A percentile compares a stretch with the other conserved stretches of the same genome.
These are phyloP conservation scores for Diploscapter pachys DNA, from an alignment of 1,140 invertebrate genomes.

Conservation along the genomic window DNA sequence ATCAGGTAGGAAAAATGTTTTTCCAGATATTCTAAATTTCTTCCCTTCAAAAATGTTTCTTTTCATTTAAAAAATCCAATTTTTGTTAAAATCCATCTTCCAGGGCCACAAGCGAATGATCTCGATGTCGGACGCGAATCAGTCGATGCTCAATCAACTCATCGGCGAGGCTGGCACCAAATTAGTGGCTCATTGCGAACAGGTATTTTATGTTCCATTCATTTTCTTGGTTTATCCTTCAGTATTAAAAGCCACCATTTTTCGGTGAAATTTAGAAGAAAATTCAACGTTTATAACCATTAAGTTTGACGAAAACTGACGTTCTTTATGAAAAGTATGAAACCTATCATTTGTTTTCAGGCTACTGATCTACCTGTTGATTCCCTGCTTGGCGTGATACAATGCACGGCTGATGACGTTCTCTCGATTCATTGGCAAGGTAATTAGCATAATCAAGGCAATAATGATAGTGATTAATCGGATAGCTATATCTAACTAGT, in stretches of 20 bases:
- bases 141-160: slow-evolving; percentile 77
- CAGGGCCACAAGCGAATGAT: too few species aligned
- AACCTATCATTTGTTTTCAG: neutral
- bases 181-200: slow-evolving; percentile 62
- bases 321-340: too few species aligned
- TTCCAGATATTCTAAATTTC: too few species aligned
- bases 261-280: too few species aligned
- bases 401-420: slow-evolving; percentile 82
- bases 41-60: too few species aligned
- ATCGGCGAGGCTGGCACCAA: slow-evolving; percentile 81
- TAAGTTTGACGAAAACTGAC: too few species aligned
- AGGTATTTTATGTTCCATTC: slow-evolving; percentile 32
- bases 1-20: too few species aligned
- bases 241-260: too few species aligned
- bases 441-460: slow-evolving; percentile 55
- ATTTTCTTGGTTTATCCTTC: too few species aligned
- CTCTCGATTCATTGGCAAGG: slow-evolving; percentile 88
- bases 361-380: slow-evolving; percentile 65
- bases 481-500: neutral
- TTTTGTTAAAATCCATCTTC: too few species aligned
- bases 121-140: slow-evolving; percentile 19
- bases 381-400: slow-evolving; percentile 74
- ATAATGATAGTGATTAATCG: neutral
- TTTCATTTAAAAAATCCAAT: too few species aligned
- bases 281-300: too few species aligned